Evolutionary conservation across 2,113 vertebrate species (phyloP).

Genomic region (Ceuthmochares aereus): DNA sequence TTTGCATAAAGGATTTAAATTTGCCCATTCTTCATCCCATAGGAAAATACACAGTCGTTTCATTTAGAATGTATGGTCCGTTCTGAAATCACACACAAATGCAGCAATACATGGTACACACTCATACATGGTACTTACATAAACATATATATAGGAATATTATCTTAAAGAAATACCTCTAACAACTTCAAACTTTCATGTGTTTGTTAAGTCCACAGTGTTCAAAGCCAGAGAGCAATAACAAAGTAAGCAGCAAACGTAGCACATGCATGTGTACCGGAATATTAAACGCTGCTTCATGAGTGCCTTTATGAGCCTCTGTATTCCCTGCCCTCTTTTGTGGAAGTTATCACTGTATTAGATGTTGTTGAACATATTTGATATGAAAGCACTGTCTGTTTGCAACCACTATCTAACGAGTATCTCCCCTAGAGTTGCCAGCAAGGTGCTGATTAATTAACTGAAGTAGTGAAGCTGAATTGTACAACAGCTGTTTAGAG

Average conservation of each 20-base stretch:
- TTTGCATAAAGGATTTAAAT: slow-evolving; percentile 30
- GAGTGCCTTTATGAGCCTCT: neutral
- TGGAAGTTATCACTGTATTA: slow-evolving; percentile 66
- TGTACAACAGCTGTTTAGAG: slow-evolving; percentile 82
- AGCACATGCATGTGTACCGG: neutral
- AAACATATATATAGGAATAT: neutral
- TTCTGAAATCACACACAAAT: neutral
- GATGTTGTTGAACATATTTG: slow-evolving; percentile 80
- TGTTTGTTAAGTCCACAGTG: neutral
- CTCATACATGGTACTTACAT: neutral
- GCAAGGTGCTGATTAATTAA: slow-evolving; percentile 89
- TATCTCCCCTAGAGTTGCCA: slow-evolving; percentile 83
- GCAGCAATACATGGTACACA: neutral
- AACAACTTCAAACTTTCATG: too few species aligned
- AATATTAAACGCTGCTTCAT: slow-evolving; percentile 30
- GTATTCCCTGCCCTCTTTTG: slow-evolving; percentile 62
- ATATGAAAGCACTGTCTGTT: slow-evolving; percentile 82
- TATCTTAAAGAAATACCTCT: neutral
- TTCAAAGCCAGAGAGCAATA: neutral
- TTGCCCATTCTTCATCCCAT: neutral
- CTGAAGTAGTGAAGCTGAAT: slow-evolving; percentile 86
- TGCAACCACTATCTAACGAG: slow-evolving; percentile 81
- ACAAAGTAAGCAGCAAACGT: slow-evolving; percentile 18
- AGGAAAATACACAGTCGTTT: slow-evolving; percentile 17
- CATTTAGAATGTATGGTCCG: neutral